These are phyloP conservation scores for Pantherophis vulpinus DNA, from an alignment of 2,797 vertebrate species.

Conservation along the genomic window DNA sequence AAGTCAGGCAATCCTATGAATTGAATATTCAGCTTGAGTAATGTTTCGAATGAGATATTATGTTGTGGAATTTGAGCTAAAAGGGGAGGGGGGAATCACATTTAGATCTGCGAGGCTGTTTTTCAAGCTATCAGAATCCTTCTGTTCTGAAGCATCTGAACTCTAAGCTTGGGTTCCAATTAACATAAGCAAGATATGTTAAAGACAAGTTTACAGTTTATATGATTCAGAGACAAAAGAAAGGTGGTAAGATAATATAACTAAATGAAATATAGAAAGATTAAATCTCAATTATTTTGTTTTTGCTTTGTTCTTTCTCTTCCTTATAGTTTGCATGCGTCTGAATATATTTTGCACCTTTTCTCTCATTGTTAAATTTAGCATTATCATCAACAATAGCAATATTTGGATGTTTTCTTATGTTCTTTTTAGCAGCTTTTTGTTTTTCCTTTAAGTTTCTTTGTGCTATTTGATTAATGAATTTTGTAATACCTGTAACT, in stretches of 20 bases:
- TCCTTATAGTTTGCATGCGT: background rate
- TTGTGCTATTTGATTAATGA: background rate
- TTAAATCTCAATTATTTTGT: background rate
- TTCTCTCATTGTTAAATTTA: background rate
- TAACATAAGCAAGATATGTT: background rate
- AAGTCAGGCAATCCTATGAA: background rate
- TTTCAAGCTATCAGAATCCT: background rate
- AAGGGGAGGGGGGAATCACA: background rate
- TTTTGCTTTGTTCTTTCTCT: background rate
- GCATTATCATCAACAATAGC: background rate
- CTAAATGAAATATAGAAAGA: background rate
- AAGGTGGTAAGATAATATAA: background rate
- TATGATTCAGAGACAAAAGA: conserved; percentile 1
- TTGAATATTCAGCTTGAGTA: background rate
- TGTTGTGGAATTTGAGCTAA: background rate
- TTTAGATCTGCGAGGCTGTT: background rate
- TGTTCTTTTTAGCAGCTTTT: background rate
- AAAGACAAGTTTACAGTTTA: background rate
- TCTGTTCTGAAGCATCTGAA: background rate
- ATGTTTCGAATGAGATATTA: background rate
- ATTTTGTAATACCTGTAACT: background rate
- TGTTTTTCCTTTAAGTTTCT: background rate
- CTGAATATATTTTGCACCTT: background rate
- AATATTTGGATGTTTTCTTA: background rate
- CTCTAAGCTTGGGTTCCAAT: background rate